Evolutionary conservation across 2,888 invertebrate species (phyloP), one percentile per base, ranked within the genome.

Genomic region (Psylliodes chrysocephalus): DNA sequence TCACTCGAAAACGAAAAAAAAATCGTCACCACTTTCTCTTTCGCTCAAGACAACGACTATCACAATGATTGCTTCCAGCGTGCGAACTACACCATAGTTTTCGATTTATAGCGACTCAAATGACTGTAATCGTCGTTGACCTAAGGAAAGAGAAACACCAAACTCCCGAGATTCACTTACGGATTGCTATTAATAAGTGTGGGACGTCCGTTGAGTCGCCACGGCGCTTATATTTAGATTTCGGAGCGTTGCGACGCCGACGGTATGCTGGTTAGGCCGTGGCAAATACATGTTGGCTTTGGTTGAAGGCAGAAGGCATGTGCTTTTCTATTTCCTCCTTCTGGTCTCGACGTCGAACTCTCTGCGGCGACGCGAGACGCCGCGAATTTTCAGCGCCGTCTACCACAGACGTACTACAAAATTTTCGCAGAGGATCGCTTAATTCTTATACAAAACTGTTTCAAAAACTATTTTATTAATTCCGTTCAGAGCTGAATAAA

Each of bases 141-240:
- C 63, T 62, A 63, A 64, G 57, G 61, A 61, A 62, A 62, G 55
- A 64, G 55, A 52, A 68, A 72, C 72, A 70, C 71, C 67, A 70
- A 67, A 69, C 66, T 69, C 66, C 68, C 59, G 66, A 66, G 59
- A 63, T 66, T 65, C 64, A 63, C 63, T 61, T 64, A 64, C 70
- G 61, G 51, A 63, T 63, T 71, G 71, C 76, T 76, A 75, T 76
- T 75, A 73, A 76, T 76, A 75, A 75, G 73, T 71, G 68, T 67
- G 73, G 67, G 67, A 74, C 71, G 72, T 66, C 68, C 72, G 68
- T 71, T 65, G 53, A 60, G 75, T 77, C 66, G 72, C 69, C 71
- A 67, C 75, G 71, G 70, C 74, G 74, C 70, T 67, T 68, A 71
- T 55, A 65, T 62, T 67, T 69, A 69, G 60, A 70, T 71, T 74